phyloP scores from a whole-genome alignment of 2,888 invertebrate genomes.

The Abrostola tripartita region DNA sequence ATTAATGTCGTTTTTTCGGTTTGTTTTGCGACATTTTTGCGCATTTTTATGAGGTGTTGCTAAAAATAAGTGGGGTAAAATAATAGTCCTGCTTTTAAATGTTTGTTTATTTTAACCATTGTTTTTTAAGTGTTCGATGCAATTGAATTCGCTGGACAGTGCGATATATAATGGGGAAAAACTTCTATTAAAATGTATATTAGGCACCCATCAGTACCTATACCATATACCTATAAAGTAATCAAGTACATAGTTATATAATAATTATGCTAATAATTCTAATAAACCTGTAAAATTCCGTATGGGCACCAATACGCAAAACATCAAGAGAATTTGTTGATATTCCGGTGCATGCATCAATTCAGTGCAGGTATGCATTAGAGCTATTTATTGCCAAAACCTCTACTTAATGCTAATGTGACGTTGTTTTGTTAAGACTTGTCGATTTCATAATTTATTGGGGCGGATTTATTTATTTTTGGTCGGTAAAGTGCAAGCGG shows the following conservation, averaged over 20 bases:
- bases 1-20: constrained; percentile 10
- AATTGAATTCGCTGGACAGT: constrained; percentile 1
- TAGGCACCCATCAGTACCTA: too few species aligned
- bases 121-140: constrained; percentile 15
- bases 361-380: constrained; percentile 32
- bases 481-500: neutral
- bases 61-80: constrained; percentile 32
- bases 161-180: too few species aligned
- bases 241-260: too few species aligned
- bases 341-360: constrained; percentile 12
- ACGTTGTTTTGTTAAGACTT: constrained; percentile 16
- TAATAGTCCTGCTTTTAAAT: constrained; percentile 1
- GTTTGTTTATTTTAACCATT: constrained; percentile 18
- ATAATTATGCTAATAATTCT: too few species aligned
- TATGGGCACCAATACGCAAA: neutral
- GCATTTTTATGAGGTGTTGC: constrained; percentile 41
- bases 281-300: too few species aligned
- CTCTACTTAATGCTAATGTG: constrained; percentile 17
- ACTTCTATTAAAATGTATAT: too few species aligned
- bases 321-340: neutral
- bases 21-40: constrained; percentile 41
- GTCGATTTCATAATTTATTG: constrained; percentile 26
- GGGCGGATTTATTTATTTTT: constrained; percentile 38
- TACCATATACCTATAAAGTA: too few species aligned
- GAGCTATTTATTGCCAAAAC: constrained; percentile 37